A percentile compares a stretch with the other conserved stretches of the same genome.
These are phyloP conservation scores for Scrobipalpa costella DNA, from an alignment of 2,888 invertebrate species.

Conservation along the genomic window DNA sequence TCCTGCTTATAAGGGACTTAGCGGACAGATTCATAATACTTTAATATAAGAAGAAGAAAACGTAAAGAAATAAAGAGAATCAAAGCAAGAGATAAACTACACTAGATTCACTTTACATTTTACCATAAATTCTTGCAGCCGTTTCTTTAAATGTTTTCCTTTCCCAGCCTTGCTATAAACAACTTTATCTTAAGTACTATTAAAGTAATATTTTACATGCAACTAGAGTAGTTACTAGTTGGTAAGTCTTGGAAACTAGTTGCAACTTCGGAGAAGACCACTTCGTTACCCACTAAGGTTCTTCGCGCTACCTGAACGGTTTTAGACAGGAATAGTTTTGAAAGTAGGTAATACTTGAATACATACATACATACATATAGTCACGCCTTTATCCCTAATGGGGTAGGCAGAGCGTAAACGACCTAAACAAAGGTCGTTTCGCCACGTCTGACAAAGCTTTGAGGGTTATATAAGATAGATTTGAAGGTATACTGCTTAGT, in stretches of 20 bases:
- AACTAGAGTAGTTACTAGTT: not conserved
- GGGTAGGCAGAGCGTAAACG: no score
- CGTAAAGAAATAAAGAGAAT: not conserved
- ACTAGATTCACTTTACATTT: not conserved
- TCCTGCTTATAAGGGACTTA: no score
- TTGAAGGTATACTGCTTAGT: no score
- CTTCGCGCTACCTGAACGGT: not conserved
- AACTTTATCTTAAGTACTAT: conserved; percentile 12
- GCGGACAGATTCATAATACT: no score
- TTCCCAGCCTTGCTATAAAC: not conserved
- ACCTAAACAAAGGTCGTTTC: no score
- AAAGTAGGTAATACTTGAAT: not conserved
- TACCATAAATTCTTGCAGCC: not conserved
- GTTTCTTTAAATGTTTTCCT: conserved; percentile 8
- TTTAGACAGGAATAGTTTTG: conserved; percentile 8
- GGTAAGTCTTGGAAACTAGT: conserved; percentile 6
- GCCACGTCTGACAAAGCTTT: no score
- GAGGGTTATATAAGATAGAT: no score
- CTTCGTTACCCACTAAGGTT: not conserved
- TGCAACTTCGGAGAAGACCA: conserved; percentile 1
- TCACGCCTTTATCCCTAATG: no score
- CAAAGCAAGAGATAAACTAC: conserved; percentile 2
- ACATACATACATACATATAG: not conserved
- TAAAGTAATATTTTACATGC: not conserved
- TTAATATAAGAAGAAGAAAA: no score